These are phyloP conservation scores for Molorchus minor DNA, from an alignment of 2,888 invertebrate genomes.

Conservation along the genomic window DNA sequence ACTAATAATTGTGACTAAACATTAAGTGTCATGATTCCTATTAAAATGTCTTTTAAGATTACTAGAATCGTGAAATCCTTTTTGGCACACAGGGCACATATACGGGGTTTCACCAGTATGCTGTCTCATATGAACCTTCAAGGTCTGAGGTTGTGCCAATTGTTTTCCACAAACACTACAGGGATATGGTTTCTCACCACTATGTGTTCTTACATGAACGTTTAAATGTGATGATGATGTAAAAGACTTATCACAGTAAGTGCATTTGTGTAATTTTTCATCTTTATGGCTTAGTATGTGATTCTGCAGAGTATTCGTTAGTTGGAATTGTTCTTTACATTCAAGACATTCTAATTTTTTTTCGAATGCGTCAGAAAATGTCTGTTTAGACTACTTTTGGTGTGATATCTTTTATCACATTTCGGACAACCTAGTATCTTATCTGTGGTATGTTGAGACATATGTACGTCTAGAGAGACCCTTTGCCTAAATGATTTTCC, in stretches of 20 bases:
- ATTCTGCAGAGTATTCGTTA: constrained; percentile 8
- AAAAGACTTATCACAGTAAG: constrained; percentile 41
- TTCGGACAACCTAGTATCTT: constrained; percentile 7
- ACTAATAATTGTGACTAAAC: no score
- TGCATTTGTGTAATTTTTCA: constrained; percentile 30
- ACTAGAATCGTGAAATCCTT: constrained; percentile 40
- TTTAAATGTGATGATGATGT: constrained; percentile 49
- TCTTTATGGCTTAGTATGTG: constrained; percentile 7
- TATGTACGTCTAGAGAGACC: constrained; percentile 12
- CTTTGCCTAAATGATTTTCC: constrained; percentile 53
- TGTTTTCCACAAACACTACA: constrained; percentile 58
- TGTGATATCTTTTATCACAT: constrained; percentile 17
- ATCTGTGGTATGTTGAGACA: constrained; percentile 14
- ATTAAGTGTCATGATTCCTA: constrained; percentile 20
- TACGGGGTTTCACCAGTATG: constrained; percentile 50
- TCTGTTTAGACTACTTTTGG: constrained; percentile 7
- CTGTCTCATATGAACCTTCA: constrained; percentile 52
- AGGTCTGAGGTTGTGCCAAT: constrained; percentile 57
- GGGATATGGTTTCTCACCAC: constrained; percentile 58
- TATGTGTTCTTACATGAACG: constrained; percentile 58
- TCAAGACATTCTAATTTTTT: neutral
- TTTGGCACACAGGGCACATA: constrained; percentile 52
- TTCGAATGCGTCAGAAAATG: constrained; percentile 10
- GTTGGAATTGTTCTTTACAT: constrained; percentile 8
- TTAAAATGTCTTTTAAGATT: constrained; percentile 28